Conservation (phyloP, 2,888 invertebrate genomes). For the Cheilosia variabilis region DNA sequence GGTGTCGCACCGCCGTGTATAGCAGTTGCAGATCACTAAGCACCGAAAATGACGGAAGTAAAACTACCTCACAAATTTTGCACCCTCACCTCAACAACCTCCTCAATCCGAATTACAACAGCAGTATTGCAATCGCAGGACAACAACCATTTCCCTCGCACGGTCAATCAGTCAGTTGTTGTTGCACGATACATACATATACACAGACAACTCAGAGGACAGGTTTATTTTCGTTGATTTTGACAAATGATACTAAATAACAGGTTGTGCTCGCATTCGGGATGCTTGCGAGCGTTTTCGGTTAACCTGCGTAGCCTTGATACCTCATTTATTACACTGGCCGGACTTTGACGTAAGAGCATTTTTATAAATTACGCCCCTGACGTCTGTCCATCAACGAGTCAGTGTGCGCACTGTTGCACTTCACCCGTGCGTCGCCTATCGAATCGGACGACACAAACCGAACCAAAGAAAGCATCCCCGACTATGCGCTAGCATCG, state of each 20-base stretch:
- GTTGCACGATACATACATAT: constrained; percentile 25
- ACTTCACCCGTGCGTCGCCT: constrained; percentile 53
- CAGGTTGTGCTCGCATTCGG: constrained; percentile 82
- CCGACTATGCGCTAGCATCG: constrained; percentile 36
- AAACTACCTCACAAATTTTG: constrained; percentile 45
- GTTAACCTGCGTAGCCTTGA: constrained; percentile 80
- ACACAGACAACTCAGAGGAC: constrained; percentile 75
- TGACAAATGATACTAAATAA: constrained; percentile 85
- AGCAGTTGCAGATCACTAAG: constrained; percentile 13
- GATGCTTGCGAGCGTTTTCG: constrained; percentile 63
- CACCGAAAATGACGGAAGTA: constrained; percentile 57
- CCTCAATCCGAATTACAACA: constrained; percentile 11
- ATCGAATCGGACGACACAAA: constrained; percentile 48
- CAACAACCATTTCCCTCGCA: neutral
- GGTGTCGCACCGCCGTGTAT: constrained; percentile 23
- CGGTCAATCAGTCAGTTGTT: constrained; percentile 37
- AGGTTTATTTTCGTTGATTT: constrained; percentile 79
- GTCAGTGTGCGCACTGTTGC: constrained; percentile 67
- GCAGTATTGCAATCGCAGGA: neutral
- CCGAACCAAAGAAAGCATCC: constrained; percentile 51
- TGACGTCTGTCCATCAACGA: constrained; percentile 77
- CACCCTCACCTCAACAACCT: constrained; percentile 5
- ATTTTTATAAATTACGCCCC: constrained; percentile 77
- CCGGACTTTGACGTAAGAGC: constrained; percentile 76
- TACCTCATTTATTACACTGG: constrained; percentile 83